Conservation (phyloP, 23 tunicate species). For the Aplidium turbinatum region DNA sequence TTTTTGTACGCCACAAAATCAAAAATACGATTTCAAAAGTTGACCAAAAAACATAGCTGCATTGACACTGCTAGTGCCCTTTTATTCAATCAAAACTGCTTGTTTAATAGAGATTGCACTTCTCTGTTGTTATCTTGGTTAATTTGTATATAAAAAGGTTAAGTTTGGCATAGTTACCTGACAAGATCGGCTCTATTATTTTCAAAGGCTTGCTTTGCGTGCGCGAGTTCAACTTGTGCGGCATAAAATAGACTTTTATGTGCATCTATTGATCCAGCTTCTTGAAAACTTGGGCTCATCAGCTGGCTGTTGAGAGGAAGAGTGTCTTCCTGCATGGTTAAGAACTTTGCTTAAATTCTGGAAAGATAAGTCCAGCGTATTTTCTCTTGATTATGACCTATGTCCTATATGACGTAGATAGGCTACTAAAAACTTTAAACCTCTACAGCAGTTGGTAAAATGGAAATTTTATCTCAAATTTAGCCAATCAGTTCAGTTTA, state of each 20-base stretch:
- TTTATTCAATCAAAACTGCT: neutral
- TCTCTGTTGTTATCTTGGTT: no score
- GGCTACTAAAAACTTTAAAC: no score
- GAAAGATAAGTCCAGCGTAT: no score
- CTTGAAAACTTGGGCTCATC: neutral
- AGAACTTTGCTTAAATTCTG: neutral
- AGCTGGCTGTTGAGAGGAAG: constrained; percentile 25
- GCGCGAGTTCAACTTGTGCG: constrained; percentile 49
- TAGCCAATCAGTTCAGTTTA: no score
- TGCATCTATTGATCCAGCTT: constrained; percentile 25
- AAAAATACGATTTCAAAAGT: neutral
- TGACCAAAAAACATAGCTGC: neutral
- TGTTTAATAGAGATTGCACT: no score
- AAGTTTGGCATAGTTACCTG: no score
- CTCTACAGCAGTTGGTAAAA: no score
- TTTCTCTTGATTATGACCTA: no score
- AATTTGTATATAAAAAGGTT: no score
- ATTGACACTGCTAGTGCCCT: neutral
- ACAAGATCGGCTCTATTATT: constrained; percentile 36
- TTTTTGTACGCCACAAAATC: no score
- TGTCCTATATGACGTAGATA: no score
- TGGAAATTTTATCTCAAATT: no score
- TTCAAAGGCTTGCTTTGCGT: constrained; percentile 52
- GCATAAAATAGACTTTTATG: constrained; percentile 35
- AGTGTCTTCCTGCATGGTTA: neutral